These are phyloP conservation scores for Camponotus floridanus DNA, from an alignment of 1,140 invertebrate genomes.

Conservation along the genomic window DNA sequence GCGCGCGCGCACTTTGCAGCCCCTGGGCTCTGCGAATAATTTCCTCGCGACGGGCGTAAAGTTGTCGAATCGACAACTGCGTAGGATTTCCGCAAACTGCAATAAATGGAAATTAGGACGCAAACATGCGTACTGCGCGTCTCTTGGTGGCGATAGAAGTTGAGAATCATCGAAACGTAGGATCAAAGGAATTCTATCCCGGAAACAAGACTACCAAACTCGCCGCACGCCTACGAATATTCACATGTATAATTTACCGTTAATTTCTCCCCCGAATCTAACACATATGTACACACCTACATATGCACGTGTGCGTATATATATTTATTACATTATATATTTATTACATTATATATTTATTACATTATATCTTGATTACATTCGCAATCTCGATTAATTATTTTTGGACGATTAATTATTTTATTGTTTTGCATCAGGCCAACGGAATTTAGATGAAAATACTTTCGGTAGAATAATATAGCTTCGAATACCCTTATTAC, in stretches of 20 bases:
- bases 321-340: too few species aligned
- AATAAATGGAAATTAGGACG: too few species aligned
- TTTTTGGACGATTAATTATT: background rate
- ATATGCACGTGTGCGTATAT: background rate
- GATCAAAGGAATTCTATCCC: background rate
- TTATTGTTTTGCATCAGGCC: background rate
- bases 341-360: too few species aligned
- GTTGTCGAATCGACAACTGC: background rate
- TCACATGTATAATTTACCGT: background rate
- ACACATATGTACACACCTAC: too few species aligned
- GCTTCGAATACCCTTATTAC: background rate
- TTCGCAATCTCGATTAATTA: conserved; percentile 5
- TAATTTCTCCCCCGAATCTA: background rate
- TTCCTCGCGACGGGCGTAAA: too few species aligned
- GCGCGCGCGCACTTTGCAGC: background rate
- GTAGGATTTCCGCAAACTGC: too few species aligned
- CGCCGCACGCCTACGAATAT: conserved; percentile 6
- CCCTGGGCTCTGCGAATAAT: background rate
- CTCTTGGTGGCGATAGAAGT: too few species aligned
- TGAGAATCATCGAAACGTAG: background rate
- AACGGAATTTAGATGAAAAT: background rate
- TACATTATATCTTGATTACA: background rate
- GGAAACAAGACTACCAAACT: background rate
- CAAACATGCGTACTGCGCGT: too few species aligned
- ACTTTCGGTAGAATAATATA: background rate